phyloP scores from a whole-genome alignment of 2,888 invertebrate species.

The Stramonita haemastoma region DNA sequence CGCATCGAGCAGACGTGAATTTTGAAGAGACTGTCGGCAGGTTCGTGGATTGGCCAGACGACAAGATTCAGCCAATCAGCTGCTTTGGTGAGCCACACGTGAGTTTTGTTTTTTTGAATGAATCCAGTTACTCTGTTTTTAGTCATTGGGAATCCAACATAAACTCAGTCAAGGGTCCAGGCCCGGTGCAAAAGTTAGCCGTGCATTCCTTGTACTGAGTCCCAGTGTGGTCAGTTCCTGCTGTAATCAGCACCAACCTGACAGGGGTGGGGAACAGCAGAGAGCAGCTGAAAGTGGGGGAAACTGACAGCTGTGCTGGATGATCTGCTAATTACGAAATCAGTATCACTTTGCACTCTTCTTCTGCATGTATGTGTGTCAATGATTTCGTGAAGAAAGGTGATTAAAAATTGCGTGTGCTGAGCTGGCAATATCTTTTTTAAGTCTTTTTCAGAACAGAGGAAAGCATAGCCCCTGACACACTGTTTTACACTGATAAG shows the following conservation, averaged over 20 bases:
- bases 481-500: too few species aligned
- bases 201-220: neutral
- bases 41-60: slow-evolving; percentile 75
- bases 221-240: neutral
- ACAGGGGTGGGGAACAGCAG: neutral
- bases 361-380: too few species aligned
- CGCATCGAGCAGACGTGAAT: slow-evolving; percentile 79
- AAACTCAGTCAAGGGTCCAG: neutral
- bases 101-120: neutral
- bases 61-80: neutral
- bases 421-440: too few species aligned
- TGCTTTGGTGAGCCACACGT: neutral
- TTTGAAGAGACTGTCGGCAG: slow-evolving; percentile 80
- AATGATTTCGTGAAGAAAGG: too few species aligned
- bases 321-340: too few species aligned
- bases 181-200: neutral
- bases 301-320: too few species aligned
- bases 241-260: neutral
- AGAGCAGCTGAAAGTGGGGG: neutral
- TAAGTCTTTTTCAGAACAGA: too few species aligned
- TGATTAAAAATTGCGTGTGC: too few species aligned
- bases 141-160: neutral
- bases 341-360: too few species aligned
- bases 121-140: too few species aligned
- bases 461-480: too few species aligned